Conservation (phyloP, 2,797 vertebrate genomes). For the Sphenodon punctatus region DNA sequence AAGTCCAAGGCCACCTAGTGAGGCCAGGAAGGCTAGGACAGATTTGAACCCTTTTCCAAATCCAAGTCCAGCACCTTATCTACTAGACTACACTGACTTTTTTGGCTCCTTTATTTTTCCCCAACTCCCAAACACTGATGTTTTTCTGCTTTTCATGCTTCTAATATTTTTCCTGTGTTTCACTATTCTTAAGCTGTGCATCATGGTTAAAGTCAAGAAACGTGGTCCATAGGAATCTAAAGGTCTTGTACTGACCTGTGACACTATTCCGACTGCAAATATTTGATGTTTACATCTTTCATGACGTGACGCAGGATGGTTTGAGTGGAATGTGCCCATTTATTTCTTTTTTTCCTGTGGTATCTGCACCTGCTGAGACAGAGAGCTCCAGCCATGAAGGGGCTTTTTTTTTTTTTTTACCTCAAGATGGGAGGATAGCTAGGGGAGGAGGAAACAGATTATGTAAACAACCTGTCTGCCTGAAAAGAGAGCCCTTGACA, state of each 20-base stretch:
- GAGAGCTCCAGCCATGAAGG: conserved; percentile 42
- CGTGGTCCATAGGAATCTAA: conserved; percentile 7
- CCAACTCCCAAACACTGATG: not conserved
- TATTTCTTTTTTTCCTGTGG: conserved; percentile 4
- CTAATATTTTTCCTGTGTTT: not conserved
- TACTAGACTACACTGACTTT: too few species aligned
- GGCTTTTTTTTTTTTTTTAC: too few species aligned
- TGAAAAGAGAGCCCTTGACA: conserved; percentile 66
- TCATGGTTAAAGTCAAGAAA: conserved; percentile 15
- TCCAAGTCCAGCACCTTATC: too few species aligned
- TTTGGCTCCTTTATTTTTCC: not conserved
- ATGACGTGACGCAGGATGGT: not conserved
- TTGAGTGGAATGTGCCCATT: not conserved
- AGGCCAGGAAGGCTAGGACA: too few species aligned
- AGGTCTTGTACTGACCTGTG: conserved; percentile 10
- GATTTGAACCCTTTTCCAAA: too few species aligned
- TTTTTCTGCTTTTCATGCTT: not conserved
- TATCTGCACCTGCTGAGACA: conserved; percentile 56
- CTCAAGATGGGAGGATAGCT: not conserved
- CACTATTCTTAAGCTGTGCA: not conserved
- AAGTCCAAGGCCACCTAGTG: too few species aligned
- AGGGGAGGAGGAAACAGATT: conserved; percentile 49
- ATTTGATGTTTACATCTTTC: conserved; percentile 46
- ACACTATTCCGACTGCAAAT: conserved; percentile 16
- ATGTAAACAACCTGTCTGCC: conserved; percentile 73